phyloP scores from a whole-genome alignment of 2,888 invertebrate species.

The Drosophila cyrtoloma region DNA sequence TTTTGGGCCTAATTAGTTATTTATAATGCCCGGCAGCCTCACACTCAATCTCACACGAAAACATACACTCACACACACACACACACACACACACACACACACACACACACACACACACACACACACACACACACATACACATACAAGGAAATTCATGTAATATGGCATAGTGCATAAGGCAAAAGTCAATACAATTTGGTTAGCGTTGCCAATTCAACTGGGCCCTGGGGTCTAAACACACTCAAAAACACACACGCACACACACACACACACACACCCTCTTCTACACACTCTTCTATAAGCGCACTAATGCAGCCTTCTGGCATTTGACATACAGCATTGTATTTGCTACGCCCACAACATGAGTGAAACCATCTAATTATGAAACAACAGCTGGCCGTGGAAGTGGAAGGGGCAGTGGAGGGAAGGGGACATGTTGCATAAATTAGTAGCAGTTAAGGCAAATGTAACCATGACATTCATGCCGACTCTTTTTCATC shows the following conservation, averaged over 20 bases:
- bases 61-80: not conserved
- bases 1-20: slow-evolving; percentile 66
- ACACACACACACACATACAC: too few species aligned
- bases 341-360: slow-evolving; percentile 32
- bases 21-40: slow-evolving; percentile 59
- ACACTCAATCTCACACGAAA: slow-evolving; percentile 3
- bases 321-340: slow-evolving; percentile 45
- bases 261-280: slow-evolving; percentile 8
- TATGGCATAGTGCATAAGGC: slow-evolving; percentile 46
- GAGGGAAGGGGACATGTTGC: slow-evolving; percentile 19
- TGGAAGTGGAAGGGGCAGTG: not conserved
- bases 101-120: slow-evolving; percentile 13
- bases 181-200: slow-evolving; percentile 69
- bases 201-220: slow-evolving; percentile 41
- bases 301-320: slow-evolving; percentile 16
- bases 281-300: not conserved
- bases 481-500: slow-evolving; percentile 17
- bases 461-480: slow-evolving; percentile 50
- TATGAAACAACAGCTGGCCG: slow-evolving; percentile 49
- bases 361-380: slow-evolving; percentile 55
- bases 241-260: slow-evolving; percentile 9
- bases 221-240: slow-evolving; percentile 39
- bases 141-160: slow-evolving; percentile 23
- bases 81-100: not conserved
- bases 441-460: slow-evolving; percentile 51